A percentile compares a stretch with the other conserved stretches of the same genome.
Evolutionary conservation across 2,888 invertebrate species (phyloP).

Genomic region (Tenthredo livida): DNA sequence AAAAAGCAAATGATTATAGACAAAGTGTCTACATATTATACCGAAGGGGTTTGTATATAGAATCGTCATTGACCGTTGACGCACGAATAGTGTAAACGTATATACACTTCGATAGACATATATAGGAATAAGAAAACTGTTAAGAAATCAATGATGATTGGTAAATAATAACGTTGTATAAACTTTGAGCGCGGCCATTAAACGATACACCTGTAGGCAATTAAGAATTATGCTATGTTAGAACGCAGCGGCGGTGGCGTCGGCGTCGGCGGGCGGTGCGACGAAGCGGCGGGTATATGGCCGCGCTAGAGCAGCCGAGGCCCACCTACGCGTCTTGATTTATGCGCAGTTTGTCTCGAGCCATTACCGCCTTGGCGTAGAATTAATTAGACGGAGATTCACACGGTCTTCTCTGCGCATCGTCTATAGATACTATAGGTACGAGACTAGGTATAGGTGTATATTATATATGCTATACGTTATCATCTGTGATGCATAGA

Average conservation of each 20-base stretch:
- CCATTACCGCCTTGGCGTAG: slow-evolving; percentile 63
- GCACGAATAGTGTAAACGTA: not conserved
- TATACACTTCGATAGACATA: not conserved
- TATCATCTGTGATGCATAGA: not conserved
- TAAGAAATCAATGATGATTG: slow-evolving; percentile 27
- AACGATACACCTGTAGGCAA: slow-evolving; percentile 51
- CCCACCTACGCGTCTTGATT: slow-evolving; percentile 68
- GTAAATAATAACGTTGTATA: slow-evolving; percentile 15
- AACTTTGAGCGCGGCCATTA: slow-evolving; percentile 26
- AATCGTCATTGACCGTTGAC: not conserved
- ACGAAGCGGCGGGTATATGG: not conserved
- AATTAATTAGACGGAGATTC: slow-evolving; percentile 65
- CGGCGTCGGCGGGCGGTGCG: not conserved
- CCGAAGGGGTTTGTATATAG: not conserved
- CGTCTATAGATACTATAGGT: not conserved
- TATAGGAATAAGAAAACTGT: not conserved
- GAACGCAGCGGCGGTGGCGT: not conserved
- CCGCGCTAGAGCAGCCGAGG: slow-evolving; percentile 14
- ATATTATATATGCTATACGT: too few relatives aligned
- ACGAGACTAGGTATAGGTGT: too few relatives aligned
- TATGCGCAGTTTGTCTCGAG: slow-evolving; percentile 56
- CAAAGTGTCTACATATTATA: too few relatives aligned
- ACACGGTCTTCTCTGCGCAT: slow-evolving; percentile 58
- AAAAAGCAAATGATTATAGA: too few relatives aligned
- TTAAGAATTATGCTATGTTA: slow-evolving; percentile 43